Percentiles rank a stretch among this genome's conserved stretches.
Evolutionary conservation across 2,888 invertebrate species (phyloP).

Genomic region (Agrotis segetum): DNA sequence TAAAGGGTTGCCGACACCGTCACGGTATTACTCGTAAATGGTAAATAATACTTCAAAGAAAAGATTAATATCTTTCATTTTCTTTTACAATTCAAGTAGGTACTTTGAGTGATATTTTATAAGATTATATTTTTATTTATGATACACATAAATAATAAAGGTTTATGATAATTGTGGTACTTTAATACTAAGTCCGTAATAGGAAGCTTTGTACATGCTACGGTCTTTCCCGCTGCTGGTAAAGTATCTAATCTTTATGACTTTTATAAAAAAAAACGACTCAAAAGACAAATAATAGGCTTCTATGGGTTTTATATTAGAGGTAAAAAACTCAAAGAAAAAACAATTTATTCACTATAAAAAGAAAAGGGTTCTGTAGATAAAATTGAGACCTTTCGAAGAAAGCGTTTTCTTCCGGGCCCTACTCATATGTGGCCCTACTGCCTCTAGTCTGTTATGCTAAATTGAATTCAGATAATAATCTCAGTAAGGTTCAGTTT

Average conservation of each 20-base stretch:
- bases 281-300: background rate
- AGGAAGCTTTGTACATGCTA: too few relatives aligned
- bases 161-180: background rate
- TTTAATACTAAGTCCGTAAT: background rate
- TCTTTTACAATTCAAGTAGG: conserved; percentile 14
- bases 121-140: conserved; percentile 24
- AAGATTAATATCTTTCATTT: conserved; percentile 47
- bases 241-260: too few relatives aligned
- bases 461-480: conserved; percentile 48
- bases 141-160: background rate
- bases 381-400: conserved; percentile 17
- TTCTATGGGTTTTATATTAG: background rate
- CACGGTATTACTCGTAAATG: conserved; percentile 12
- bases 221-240: too few relatives aligned
- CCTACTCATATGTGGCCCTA: too few relatives aligned
- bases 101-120: conserved; percentile 18
- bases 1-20: conserved; percentile 22
- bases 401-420: conserved; percentile 4
- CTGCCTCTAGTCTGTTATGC: conserved; percentile 7
- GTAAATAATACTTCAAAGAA: conserved; percentile 21
- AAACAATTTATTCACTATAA: background rate
- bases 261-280: too few relatives aligned
- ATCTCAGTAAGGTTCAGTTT: conserved; percentile 17
- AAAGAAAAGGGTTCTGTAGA: background rate
- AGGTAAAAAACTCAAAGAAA: background rate